A percentile compares a stretch with the other conserved stretches of the same genome.
phyloP scores from a whole-genome alignment of 2,888 invertebrate genomes.

The Barypeithes pellucidus region DNA sequence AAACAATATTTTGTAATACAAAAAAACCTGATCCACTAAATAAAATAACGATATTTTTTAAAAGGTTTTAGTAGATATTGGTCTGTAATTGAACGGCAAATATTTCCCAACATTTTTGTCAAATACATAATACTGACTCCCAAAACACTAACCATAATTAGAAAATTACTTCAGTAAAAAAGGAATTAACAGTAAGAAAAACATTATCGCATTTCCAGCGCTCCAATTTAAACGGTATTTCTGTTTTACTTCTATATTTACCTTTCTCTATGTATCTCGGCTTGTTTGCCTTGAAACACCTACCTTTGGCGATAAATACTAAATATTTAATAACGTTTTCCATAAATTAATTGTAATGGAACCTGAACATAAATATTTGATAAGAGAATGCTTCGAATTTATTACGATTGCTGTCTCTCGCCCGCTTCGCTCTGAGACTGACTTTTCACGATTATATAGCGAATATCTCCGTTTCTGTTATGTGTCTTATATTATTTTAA shows the following conservation, averaged over 20 bases:
- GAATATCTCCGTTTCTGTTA: not conserved
- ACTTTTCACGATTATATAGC: not conserved
- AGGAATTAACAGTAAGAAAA: not conserved
- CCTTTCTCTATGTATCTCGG: constrained; percentile 4
- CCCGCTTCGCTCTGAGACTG: not conserved
- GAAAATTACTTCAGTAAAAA: not conserved
- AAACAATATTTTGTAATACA: too few species aligned
- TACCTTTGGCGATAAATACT: constrained; percentile 5
- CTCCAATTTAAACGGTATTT: constrained; percentile 5
- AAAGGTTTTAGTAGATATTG: too few species aligned
- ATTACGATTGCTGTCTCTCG: not conserved
- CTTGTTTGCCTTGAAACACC: constrained; percentile 13
- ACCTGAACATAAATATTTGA: constrained; percentile 10
- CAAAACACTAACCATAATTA: too few species aligned
- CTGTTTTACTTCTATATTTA: not conserved
- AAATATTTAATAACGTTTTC: constrained; percentile 12
- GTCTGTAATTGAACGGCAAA: too few species aligned
- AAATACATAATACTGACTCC: too few species aligned
- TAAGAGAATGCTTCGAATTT: not conserved
- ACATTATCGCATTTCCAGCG: not conserved
- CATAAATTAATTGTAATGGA: constrained; percentile 12
- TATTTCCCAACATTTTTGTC: too few species aligned
- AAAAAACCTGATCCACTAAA: too few species aligned
- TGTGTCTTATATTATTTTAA: not conserved
- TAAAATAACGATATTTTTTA: too few species aligned